These are phyloP conservation scores for Platygyra sinensis DNA, from an alignment of 64 coral and sea anemone genomes.

Conservation along the genomic window DNA sequence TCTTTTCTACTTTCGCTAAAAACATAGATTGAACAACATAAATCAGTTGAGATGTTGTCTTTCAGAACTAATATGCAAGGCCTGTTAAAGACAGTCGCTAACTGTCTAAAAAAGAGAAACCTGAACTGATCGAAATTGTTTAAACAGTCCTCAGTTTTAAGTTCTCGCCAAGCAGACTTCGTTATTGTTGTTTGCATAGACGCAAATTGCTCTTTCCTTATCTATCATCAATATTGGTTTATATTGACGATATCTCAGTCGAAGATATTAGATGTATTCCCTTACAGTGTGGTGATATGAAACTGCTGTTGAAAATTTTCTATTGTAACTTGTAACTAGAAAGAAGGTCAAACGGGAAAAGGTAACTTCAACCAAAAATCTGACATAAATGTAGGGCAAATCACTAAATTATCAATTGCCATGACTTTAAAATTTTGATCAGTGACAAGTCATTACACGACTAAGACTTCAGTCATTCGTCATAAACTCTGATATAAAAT, in stretches of 20 bases:
- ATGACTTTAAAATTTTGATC: constrained; percentile 2
- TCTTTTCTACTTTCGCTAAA: too few relatives aligned
- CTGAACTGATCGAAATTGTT: neutral
- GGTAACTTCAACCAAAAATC: neutral
- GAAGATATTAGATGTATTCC: neutral
- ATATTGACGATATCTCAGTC: neutral
- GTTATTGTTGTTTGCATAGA: neutral
- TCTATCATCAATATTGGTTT: neutral
- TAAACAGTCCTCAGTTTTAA: neutral
- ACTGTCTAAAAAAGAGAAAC: neutral
- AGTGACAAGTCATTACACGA: neutral
- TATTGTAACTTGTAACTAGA: neutral
- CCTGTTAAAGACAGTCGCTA: neutral
- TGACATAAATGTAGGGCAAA: neutral
- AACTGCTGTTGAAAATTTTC: too few relatives aligned
- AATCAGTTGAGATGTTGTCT: neutral
- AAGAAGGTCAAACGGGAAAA: neutral
- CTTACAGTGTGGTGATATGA: too few relatives aligned
- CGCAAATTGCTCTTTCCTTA: neutral
- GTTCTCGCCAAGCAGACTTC: neutral
- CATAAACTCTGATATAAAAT: neutral
- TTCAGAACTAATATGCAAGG: neutral
- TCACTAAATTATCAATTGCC: neutral
- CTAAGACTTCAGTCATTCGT: neutral
- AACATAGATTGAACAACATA: too few relatives aligned